These are phyloP conservation scores for Saguinus midas DNA, from an alignment of 2,113 vertebrate species.

Conservation along the genomic window DNA sequence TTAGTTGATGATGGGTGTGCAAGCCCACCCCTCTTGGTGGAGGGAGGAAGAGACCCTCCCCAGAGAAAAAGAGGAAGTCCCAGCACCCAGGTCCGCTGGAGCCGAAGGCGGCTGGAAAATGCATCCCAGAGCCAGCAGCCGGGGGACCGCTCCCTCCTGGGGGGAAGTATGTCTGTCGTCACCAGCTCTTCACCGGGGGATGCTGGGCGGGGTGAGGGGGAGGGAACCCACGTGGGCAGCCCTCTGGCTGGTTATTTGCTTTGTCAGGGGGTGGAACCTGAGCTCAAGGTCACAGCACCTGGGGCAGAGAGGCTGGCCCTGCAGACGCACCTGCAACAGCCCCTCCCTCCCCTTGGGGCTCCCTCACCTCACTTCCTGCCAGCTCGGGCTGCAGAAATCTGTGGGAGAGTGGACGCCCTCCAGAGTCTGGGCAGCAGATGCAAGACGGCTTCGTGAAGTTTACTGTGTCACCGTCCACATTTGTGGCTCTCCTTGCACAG, in stretches of 20 bases:
- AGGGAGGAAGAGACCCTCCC: not conserved
- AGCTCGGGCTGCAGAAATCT: accelerated
- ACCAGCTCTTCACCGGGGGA: not conserved
- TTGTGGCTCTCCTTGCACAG: not conserved
- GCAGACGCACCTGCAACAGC: accelerated
- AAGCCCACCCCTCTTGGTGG: accelerated
- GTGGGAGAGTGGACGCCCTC: not conserved
- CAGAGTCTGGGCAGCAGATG: not conserved
- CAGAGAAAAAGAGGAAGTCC: accelerated
- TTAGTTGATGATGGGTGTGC: accelerated
- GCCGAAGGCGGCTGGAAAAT: accelerated
- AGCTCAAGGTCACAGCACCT: not conserved
- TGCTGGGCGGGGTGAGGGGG: too few relatives aligned
- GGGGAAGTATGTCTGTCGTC: accelerated
- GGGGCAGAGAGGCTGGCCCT: not conserved
- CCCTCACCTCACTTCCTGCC: too few relatives aligned
- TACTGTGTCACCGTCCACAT: accelerated
- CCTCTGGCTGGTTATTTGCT: accelerated
- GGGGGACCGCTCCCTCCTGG: accelerated
- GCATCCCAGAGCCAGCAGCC: accelerated
- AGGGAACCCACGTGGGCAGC: not conserved
- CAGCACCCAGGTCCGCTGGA: accelerated
- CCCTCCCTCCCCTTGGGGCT: not conserved
- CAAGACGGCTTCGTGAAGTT: accelerated
- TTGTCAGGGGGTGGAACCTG: not conserved